Evolutionary conservation across 1,140 invertebrate genomes (phyloP).

Genomic region (Arctopsyche grandis): DNA sequence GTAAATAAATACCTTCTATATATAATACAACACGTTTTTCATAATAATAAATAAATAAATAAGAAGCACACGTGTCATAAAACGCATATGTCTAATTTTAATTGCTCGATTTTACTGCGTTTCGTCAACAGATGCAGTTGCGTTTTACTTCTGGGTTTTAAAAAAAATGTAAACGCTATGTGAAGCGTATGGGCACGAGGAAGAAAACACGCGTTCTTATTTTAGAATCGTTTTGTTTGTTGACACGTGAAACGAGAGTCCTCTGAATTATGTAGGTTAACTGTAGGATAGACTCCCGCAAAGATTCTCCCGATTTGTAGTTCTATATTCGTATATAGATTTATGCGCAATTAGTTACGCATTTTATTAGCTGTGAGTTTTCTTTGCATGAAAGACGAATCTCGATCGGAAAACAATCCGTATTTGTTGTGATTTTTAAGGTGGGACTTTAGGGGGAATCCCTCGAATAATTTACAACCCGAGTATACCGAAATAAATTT

Average conservation of each 20-base stretch:
- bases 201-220: constrained; percentile 29
- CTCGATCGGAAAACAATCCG: too few species aligned
- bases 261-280: constrained; percentile 38
- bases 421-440: too few species aligned
- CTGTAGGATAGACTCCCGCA: constrained; percentile 30
- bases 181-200: constrained; percentile 38
- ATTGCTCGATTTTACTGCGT: constrained; percentile 42
- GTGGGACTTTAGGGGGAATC: too few species aligned
- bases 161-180: constrained; percentile 30
- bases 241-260: neutral
- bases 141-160: neutral
- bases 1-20: too few species aligned
- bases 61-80: constrained; percentile 44
- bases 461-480: constrained; percentile 14
- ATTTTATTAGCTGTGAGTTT: neutral
- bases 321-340: neutral
- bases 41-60: too few species aligned
- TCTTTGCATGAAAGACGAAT: too few species aligned
- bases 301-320: constrained; percentile 6
- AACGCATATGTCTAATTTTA: constrained; percentile 48
- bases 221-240: constrained; percentile 29
- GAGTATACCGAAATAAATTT: constrained; percentile 35
- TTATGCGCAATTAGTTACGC: neutral
- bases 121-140: constrained; percentile 47
- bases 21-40: too few species aligned